Evolutionary conservation across 1,140 invertebrate species (phyloP).

Genomic region (Phortica variegata): DNA sequence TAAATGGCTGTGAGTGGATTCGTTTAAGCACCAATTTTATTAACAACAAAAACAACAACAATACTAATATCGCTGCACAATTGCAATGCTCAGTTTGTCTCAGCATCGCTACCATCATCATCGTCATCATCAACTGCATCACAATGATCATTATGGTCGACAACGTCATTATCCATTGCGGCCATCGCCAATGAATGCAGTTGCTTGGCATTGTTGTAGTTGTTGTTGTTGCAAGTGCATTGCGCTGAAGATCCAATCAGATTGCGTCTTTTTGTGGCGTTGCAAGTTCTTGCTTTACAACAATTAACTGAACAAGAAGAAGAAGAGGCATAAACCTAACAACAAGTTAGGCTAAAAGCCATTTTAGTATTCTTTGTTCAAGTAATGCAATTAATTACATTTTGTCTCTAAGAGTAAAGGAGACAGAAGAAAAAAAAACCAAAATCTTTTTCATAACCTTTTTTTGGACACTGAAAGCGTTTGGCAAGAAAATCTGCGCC

Average conservation of each 20-base stretch:
- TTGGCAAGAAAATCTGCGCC: too few species aligned
- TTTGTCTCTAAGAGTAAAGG: too few species aligned
- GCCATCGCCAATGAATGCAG: background rate
- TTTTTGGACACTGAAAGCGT: too few species aligned
- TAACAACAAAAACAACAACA: slow-evolving; percentile 49
- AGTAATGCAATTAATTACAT: too few species aligned
- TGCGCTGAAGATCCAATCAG: slow-evolving; percentile 42
- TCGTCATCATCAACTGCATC: too few species aligned
- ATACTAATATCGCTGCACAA: too few species aligned
- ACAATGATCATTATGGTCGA: background rate
- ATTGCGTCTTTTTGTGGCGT: slow-evolving; percentile 27
- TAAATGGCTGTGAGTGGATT: slow-evolving; percentile 57
- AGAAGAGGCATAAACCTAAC: too few species aligned
- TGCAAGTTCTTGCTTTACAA: slow-evolving; percentile 31
- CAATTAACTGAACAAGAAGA: slow-evolving; percentile 25
- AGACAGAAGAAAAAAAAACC: too few species aligned
- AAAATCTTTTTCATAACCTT: too few species aligned
- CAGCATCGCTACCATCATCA: slow-evolving; percentile 25
- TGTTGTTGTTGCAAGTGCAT: slow-evolving; percentile 35
- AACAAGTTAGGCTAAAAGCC: too few species aligned
- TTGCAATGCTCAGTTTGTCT: slow-evolving; percentile 52
- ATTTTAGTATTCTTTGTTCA: too few species aligned
- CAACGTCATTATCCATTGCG: background rate
- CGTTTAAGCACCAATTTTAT: slow-evolving; percentile 57
- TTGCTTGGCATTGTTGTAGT: too few species aligned